Evolutionary conservation across 2,888 invertebrate genomes (phyloP).

Genomic region (Philonicus albiceps): DNA sequence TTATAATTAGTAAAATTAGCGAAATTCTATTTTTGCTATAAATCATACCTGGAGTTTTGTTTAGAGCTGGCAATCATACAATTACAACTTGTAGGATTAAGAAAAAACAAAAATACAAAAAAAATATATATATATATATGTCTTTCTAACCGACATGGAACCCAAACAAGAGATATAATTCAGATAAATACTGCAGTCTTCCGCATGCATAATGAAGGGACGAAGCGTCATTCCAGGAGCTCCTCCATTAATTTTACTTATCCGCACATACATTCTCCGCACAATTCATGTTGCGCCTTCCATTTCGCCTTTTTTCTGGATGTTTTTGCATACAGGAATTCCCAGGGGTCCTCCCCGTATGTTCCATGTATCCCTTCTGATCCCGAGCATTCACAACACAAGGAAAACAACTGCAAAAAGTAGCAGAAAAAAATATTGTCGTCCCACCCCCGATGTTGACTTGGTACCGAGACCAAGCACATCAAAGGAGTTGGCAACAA

Average conservation of each 20-base stretch:
- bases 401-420: neutral
- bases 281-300: conserved; percentile 12
- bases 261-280: conserved; percentile 48
- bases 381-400: neutral
- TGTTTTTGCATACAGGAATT: conserved; percentile 18
- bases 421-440: neutral
- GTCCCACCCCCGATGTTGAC: neutral
- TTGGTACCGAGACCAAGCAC: neutral
- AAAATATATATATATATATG: too few species aligned
- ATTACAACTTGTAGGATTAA: neutral
- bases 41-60: neutral
- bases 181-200: conserved; percentile 20
- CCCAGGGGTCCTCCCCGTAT: neutral
- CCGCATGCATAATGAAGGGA: conserved; percentile 14
- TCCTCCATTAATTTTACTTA: conserved; percentile 51
- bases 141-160: neutral
- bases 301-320: conserved; percentile 9
- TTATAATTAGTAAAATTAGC: too few species aligned
- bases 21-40: neutral
- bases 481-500: conserved; percentile 15
- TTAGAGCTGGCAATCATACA: neutral
- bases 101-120: neutral
- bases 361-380: conserved; percentile 27
- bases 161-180: conserved; percentile 19
- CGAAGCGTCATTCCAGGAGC: conserved; percentile 23